These are phyloP conservation scores for Heliconius eleuchia DNA, from an alignment of 1,140 invertebrate species.

Conservation along the genomic window DNA sequence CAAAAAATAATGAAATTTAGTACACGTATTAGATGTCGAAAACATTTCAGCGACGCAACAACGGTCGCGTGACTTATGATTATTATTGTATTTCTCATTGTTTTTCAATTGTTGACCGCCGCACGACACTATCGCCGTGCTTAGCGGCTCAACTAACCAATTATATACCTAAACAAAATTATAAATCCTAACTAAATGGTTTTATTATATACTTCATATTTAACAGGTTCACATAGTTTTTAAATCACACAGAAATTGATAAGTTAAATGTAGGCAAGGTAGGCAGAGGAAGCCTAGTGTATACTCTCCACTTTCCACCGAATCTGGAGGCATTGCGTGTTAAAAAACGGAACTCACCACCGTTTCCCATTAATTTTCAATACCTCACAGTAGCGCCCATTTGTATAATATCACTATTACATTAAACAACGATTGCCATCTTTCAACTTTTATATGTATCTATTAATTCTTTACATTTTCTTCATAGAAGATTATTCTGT, in stretches of 20 bases:
- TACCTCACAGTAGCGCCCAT: too few species aligned
- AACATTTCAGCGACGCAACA: neutral
- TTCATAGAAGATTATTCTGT: neutral
- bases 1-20: neutral
- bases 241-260: too few species aligned
- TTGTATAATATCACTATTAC: too few species aligned
- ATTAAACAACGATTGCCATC: too few species aligned
- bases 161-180: neutral
- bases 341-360: too few species aligned
- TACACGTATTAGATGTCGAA: constrained; percentile 1
- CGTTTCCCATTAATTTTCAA: too few species aligned
- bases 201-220: neutral
- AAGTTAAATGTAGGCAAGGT: too few species aligned
- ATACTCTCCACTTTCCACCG: too few species aligned
- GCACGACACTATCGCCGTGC: constrained; percentile 1
- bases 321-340: too few species aligned
- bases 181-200: neutral
- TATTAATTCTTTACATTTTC: neutral
- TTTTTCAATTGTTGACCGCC: constrained; percentile 10
- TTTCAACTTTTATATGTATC: too few species aligned
- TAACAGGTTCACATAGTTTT: neutral
- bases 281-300: too few species aligned
- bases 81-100: constrained; percentile 11
- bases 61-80: neutral
- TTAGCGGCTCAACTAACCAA: neutral